Conservation (phyloP, 2,797 vertebrate species). For the Spinibarbus caldwelli region DNA sequence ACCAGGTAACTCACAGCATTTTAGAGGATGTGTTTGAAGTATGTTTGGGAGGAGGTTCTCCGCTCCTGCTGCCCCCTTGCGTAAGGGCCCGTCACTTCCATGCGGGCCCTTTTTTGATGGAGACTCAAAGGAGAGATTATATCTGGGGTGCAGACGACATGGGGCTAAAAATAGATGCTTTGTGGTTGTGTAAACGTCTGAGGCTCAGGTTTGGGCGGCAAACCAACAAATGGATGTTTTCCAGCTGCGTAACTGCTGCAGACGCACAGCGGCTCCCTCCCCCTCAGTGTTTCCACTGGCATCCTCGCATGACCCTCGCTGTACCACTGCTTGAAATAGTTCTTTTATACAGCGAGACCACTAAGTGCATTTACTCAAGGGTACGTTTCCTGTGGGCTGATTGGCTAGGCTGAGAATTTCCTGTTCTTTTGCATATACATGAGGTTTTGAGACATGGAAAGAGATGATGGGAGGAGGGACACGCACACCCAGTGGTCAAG, state of each 20-base stretch:
- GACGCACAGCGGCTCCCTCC: constrained; percentile 44
- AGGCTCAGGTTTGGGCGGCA: constrained; percentile 41
- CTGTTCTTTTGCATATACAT: constrained; percentile 46
- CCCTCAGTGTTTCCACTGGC: constrained; percentile 50
- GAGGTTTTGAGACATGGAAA: constrained; percentile 30
- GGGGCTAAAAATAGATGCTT: constrained; percentile 55
- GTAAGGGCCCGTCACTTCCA: not conserved
- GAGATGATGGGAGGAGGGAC: constrained; percentile 4
- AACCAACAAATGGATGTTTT: constrained; percentile 46
- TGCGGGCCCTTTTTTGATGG: constrained; percentile 21
- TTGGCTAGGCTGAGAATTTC: constrained; percentile 49
- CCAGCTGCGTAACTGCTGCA: constrained; percentile 62
- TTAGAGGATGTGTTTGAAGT: constrained; percentile 16
- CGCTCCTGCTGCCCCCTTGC: constrained; percentile 3
- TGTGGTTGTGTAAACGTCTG: constrained; percentile 51
- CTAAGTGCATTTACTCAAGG: constrained; percentile 16
- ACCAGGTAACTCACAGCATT: constrained; percentile 84
- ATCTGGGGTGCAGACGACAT: constrained; percentile 33
- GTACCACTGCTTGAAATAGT: constrained; percentile 28
- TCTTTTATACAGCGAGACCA: constrained; percentile 31
- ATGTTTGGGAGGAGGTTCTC: constrained; percentile 12
- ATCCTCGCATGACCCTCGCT: constrained; percentile 29
- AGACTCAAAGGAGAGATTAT: constrained; percentile 33
- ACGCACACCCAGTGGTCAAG: constrained; percentile 39
- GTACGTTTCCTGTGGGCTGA: constrained; percentile 41